phyloP scores from a whole-genome alignment of 1,140 invertebrate species.

The Matsumurasca onukii region DNA sequence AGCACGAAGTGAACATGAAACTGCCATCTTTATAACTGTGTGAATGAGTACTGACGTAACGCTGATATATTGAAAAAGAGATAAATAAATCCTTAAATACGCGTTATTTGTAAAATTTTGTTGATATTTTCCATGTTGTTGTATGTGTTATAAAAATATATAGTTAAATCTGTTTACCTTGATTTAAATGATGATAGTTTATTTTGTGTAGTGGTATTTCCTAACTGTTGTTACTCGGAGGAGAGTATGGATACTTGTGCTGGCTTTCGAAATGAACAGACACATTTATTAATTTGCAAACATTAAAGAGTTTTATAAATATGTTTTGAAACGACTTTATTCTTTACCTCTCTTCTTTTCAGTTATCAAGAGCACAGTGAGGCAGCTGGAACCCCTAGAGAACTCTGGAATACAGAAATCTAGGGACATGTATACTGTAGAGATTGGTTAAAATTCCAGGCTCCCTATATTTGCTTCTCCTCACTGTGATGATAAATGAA shows the following conservation, averaged over 20 bases:
- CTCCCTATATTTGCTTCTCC: too few species aligned
- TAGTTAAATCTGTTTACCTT: constrained; percentile 30
- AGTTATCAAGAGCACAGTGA: too few species aligned
- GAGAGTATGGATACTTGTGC: constrained; percentile 9
- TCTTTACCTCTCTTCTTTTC: constrained; percentile 9
- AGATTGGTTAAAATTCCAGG: too few species aligned
- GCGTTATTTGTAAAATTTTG: constrained; percentile 28
- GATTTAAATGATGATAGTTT: constrained; percentile 31
- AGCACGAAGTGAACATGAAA: constrained; percentile 29
- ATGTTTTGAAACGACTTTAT: constrained; percentile 25
- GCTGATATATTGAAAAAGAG: constrained; percentile 27
- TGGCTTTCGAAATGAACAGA: constrained; percentile 28
- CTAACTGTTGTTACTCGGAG: constrained; percentile 25
- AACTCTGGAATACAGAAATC: too few species aligned
- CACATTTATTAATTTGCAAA: constrained; percentile 32
- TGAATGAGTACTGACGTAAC: constrained; percentile 26
- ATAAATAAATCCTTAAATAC: constrained; percentile 23
- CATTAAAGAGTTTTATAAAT: constrained; percentile 32
- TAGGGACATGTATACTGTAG: too few species aligned
- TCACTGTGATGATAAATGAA: too few species aligned
- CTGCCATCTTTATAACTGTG: constrained; percentile 31
- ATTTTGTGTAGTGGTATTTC: constrained; percentile 28
- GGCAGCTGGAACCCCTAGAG: too few species aligned
- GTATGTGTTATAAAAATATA: constrained; percentile 31
- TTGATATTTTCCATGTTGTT: constrained; percentile 32